These are phyloP conservation scores for Dinomys branickii DNA, from an alignment of 2,113 vertebrate genomes.

Conservation along the genomic window DNA sequence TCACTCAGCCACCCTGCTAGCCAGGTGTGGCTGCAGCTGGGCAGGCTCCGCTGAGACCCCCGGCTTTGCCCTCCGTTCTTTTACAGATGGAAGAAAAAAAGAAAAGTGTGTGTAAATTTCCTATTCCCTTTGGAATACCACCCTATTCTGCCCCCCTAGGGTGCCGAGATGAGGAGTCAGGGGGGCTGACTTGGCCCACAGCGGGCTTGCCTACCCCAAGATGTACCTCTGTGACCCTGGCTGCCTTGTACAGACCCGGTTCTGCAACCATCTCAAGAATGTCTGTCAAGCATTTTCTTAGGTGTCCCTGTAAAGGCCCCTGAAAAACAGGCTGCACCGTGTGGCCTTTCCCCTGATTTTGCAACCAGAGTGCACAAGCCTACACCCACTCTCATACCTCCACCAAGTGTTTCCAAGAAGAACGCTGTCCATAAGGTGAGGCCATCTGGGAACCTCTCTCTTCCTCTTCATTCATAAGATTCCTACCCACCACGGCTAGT, in stretches of 20 bases:
- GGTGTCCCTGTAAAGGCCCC: neutral
- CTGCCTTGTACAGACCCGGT: neutral
- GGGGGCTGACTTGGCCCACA: neutral
- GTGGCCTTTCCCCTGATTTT: constrained; percentile 47
- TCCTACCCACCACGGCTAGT: neutral
- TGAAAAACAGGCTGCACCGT: neutral
- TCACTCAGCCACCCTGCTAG: neutral
- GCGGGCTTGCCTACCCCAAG: neutral
- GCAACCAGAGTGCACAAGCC: neutral
- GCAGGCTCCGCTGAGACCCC: neutral
- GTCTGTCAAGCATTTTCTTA: constrained; percentile 25
- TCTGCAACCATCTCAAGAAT: constrained; percentile 35
- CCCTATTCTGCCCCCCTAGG: neutral
- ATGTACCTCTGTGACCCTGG: neutral
- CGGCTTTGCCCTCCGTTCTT: neutral
- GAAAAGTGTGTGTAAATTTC: neutral
- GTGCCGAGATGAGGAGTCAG: neutral
- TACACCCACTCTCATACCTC: constrained; percentile 28
- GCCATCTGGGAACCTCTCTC: neutral
- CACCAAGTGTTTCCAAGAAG: constrained; percentile 52
- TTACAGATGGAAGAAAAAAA: neutral
- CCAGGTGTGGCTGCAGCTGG: constrained; percentile 22
- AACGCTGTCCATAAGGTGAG: constrained; percentile 2
- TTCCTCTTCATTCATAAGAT: neutral
- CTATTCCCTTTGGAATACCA: neutral